Conservation (phyloP, 2,888 invertebrate genomes). For the Polydrusus cervinus region DNA sequence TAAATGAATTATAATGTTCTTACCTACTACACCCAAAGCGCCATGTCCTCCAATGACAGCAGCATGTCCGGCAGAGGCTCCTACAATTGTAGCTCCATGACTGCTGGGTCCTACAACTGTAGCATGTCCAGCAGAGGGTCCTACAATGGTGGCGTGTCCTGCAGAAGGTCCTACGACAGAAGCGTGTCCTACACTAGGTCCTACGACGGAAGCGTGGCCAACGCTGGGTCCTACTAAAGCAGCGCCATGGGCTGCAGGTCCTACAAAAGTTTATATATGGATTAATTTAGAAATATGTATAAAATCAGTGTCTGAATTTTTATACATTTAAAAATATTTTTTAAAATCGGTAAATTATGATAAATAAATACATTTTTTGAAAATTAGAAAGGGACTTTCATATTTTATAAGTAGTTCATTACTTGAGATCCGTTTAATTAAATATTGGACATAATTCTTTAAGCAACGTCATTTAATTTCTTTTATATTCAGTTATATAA, state of each 20-base stretch:
- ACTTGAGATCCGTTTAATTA: too few relatives aligned
- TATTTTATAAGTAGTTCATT: background rate
- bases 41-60: slow-evolving; percentile 35
- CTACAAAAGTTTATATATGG: slow-evolving; percentile 24
- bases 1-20: background rate
- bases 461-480: too few relatives aligned
- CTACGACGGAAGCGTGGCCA: slow-evolving; percentile 30
- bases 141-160: slow-evolving; percentile 25
- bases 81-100: slow-evolving; percentile 40
- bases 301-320: too few relatives aligned
- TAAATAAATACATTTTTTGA: too few relatives aligned
- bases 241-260: slow-evolving; percentile 39
- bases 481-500: too few relatives aligned
- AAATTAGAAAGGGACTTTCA: too few relatives aligned
- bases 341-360: too few relatives aligned
- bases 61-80: slow-evolving; percentile 28
- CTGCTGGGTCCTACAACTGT: slow-evolving; percentile 53
- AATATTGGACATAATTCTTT: too few relatives aligned
- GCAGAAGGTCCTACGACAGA: slow-evolving; percentile 50
- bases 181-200: slow-evolving; percentile 25
- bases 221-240: slow-evolving; percentile 34
- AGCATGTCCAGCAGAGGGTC: slow-evolving; percentile 52
- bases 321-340: too few relatives aligned
- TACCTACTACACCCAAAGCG: background rate
- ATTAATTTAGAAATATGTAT: background rate